Base-by-base conservation (phyloP, 2,797 vertebrate species). In the Lutjanus campechanus region DNA sequence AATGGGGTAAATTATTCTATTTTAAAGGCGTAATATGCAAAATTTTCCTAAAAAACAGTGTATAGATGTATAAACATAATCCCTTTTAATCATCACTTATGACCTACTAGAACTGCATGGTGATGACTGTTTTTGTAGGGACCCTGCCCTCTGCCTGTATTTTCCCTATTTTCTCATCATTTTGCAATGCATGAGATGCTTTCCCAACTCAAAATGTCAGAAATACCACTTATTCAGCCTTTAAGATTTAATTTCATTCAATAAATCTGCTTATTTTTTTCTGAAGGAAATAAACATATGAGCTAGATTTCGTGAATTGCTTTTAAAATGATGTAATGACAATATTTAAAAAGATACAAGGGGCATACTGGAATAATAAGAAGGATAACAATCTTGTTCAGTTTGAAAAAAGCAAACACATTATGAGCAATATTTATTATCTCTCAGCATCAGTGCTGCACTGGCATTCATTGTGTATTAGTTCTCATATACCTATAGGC, bases 361-460 rank as follows among this genome's bases (percentile, higher is more conserved):
- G 50, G 29, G 4, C 58, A 20, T 41, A 16, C 41, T 51, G 20
- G 6, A 25, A 60, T 50, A 22, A 40, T 40, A 15, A 58, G n/a
- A 15, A 58, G n/a, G 41, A 25, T 22, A 40, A 51, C n/a, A 44
- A 15, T 29, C 19, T 55, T 60, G 25, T 29, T 68, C n/a, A 44
- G 17, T 65, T 71, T 0, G 54, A 36, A 74, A 69, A 69, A 59
- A 22, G 53, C 17, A 47, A 67, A 73, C 67, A 17, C 25, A 58
- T 85, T 61, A 69, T 15, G 1, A 53, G 17, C 56, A 67, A 47
- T 79, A 73, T 81, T 70, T 69, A 73, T 81, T 73, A 77, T 77
- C 20, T 81, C 62, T 69, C 44, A 50, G 77, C 61, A 59, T 82
- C 44, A 55, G 20, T 50, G 47, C 41, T 68, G 69, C 47, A 46